A percentile compares a stretch with the other conserved stretches of the same genome.
phyloP scores from a whole-genome alignment of 2,113 vertebrate species.

The Anhinga rufa region DNA sequence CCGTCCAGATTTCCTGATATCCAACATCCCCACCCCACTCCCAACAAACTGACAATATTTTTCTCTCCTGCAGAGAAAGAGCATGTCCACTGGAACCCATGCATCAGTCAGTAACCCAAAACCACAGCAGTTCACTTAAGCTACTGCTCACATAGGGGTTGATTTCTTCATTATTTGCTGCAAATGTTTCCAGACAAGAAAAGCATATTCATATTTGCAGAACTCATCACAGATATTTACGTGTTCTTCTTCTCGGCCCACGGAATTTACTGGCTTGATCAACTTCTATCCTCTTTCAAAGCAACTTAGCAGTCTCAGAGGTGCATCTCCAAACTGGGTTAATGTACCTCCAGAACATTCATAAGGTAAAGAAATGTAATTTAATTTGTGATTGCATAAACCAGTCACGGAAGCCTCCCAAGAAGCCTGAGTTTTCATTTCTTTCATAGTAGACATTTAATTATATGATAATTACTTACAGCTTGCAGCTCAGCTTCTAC shows the following conservation, averaged over 20 bases:
- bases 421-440: conserved; percentile 65
- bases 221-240: not conserved
- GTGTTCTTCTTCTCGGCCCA: not conserved
- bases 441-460: conserved; percentile 76
- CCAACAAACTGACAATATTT: not conserved
- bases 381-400: conserved; percentile 70
- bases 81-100: not conserved
- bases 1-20: not conserved
- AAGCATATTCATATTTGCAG: not conserved
- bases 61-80: not conserved
- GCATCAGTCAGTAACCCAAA: not conserved
- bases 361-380: conserved; percentile 66
- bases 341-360: conserved; percentile 37
- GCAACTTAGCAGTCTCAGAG: conserved; percentile 4
- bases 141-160: not conserved
- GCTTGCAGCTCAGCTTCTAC: conserved; percentile 71
- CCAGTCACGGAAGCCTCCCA: conserved; percentile 59
- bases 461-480: conserved; percentile 79
- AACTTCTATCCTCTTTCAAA: not conserved
- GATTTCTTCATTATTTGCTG: not conserved
- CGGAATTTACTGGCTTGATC: not conserved
- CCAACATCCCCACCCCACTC: not conserved
- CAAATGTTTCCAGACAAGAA: not conserved
- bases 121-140: not conserved
- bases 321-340: conserved; percentile 28